phyloP scores from a whole-genome alignment of 2,113 vertebrate species.

The Cottus gobio region DNA sequence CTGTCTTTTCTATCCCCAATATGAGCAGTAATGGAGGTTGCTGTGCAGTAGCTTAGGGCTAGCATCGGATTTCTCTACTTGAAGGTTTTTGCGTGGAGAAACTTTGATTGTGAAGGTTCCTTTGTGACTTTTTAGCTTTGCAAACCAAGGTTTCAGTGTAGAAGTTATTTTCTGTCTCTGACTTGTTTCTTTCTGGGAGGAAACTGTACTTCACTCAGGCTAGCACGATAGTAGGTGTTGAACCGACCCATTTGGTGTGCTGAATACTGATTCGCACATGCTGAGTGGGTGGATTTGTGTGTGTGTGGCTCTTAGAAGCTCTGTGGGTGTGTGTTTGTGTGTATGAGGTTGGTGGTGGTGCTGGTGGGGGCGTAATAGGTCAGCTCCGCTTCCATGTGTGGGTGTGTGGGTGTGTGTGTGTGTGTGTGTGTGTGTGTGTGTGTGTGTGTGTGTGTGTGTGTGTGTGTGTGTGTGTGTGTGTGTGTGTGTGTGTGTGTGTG shows the following conservation, averaged over 20 bases:
- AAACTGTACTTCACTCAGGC: neutral
- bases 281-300: conserved; percentile 41
- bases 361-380: conserved; percentile 30
- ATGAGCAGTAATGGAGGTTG: conserved; percentile 7
- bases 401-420: neutral
- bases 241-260: conserved; percentile 23
- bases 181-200: conserved; percentile 16
- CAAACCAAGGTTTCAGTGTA: neutral
- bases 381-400: conserved; percentile 34
- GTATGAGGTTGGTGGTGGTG: neutral
- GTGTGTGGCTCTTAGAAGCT: conserved; percentile 12
- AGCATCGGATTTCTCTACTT: conserved; percentile 19
- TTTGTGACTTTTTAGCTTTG: neutral
- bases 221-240: conserved; percentile 41
- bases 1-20: neutral
- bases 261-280: conserved; percentile 24
- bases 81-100: conserved; percentile 13
- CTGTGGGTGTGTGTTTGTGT: neutral
- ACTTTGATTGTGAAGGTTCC: conserved; percentile 4
- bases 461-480: conserved; percentile 31
- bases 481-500: conserved; percentile 14
- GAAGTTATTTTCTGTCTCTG: neutral
- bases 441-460: conserved; percentile 37
- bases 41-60: conserved; percentile 12
- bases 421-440: conserved; percentile 22